Base-by-base conservation (phyloP, 2,888 invertebrate genomes). In the Andrena bucephala region DNA sequence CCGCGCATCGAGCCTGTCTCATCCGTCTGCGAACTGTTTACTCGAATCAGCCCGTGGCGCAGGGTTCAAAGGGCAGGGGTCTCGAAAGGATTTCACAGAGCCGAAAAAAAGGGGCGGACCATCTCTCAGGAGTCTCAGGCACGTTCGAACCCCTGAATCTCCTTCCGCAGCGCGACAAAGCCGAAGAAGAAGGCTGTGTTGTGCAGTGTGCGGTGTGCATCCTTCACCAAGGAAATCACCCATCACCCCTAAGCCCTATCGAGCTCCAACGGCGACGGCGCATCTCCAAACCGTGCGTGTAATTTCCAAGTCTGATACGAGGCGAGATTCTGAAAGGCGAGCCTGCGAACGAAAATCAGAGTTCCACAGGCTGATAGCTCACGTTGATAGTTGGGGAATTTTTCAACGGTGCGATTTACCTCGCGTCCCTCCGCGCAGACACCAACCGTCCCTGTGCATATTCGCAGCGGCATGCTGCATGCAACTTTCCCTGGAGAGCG, bases 201-300 rank as follows among this genome's bases (percentile, higher is more conserved):
- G 31, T 31, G 29, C 27, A 27, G 27, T 27, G 29, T 29, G 29
- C 29, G 5, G 10, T 10, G 42, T 13, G 33, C 27, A 27, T 74
- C 74, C 74, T 65, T 52, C 74, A 8, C 48, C 42, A 42, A 42
- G 42, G 48, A 66, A 77, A 59, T 59, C 20, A 36, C 33, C 75
- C 65, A 66, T 77, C 66, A 50, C 65, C 16, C 36, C 24, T 52
- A 74, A 77, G 66, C 29, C 60, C 24, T 10, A 59, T 48, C 27
- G 63, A 48, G 36, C 27, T 59, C 29, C 50, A 31, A 24, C 67
- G 20, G 7, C 13, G 67, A 31, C 2, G 4, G 36, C 2, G 16
- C 8, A 54, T 13, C 29, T 13, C 5, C 10, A 42, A 59, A 57
- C 8, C 42, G n/a, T n/a, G 50, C 10, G 31, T 29, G 27, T 2